Percentiles rank a stretch among this genome's conserved stretches.
Conservation (phyloP, 30 jellyfish, hydroid and myxozoan genomes). For the Nemopilema nomurai region DNA sequence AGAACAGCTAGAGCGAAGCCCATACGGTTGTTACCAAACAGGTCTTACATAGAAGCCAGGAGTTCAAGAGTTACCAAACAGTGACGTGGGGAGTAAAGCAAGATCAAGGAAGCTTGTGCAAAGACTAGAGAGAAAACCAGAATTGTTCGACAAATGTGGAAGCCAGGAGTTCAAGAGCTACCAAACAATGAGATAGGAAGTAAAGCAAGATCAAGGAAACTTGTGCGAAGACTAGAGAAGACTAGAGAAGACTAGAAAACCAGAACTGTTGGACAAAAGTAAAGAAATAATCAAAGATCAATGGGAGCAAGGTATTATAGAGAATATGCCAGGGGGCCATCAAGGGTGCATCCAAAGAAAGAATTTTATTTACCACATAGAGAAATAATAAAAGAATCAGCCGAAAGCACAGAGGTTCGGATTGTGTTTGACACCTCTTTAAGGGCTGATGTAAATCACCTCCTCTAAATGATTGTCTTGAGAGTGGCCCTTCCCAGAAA, state of each 20-base stretch:
- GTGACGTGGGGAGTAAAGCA: conserved; percentile 47
- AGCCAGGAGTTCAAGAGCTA: not conserved
- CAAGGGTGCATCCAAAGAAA: conserved; percentile 29
- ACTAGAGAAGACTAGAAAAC: not conserved
- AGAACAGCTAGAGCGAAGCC: conserved; percentile 28
- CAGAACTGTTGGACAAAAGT: too few species aligned
- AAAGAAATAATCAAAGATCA: conserved; percentile 39
- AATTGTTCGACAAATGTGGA: conserved; percentile 25
- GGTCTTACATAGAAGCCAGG: conserved; percentile 47
- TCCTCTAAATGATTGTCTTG: not conserved
- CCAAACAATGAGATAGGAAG: conserved; percentile 3
- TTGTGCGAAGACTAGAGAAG: not conserved
- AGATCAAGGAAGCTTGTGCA: conserved; percentile 27
- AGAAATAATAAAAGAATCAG: conserved; percentile 55
- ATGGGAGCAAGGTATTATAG: conserved; percentile 50
- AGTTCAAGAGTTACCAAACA: conserved; percentile 14
- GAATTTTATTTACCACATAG: conserved; percentile 65
- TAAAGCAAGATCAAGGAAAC: not conserved
- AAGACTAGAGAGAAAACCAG: conserved; percentile 54
- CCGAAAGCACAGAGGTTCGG: conserved; percentile 68
- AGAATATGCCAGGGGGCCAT: conserved; percentile 17
- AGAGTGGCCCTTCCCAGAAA: conserved; percentile 34
- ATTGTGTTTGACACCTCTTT: conserved; percentile 34
- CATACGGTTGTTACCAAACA: conserved; percentile 52
- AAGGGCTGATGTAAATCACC: not conserved